Conservation (phyloP, 2,113 vertebrate species). For the Variabilichromis moorii region DNA sequence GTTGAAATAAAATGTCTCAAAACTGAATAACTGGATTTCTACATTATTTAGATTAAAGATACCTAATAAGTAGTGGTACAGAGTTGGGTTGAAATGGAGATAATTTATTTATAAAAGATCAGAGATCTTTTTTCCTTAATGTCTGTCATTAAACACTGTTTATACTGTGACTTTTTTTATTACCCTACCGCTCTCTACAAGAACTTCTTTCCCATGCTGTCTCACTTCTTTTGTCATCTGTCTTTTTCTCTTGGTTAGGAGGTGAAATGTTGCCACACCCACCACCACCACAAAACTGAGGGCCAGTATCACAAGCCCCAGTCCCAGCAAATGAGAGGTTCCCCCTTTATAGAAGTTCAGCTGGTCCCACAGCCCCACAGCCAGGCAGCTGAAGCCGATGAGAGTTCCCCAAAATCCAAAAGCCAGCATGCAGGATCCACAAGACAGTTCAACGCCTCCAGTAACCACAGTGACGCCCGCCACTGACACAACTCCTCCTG, state of each 20-base stretch:
- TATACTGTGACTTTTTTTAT: conserved; percentile 71
- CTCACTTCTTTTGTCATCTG: neutral
- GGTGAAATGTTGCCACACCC: conserved; percentile 23
- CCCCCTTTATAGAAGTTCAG: neutral
- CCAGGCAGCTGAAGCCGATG: conserved; percentile 61
- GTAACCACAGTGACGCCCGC: conserved; percentile 69
- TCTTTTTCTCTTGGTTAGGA: conserved; percentile 45
- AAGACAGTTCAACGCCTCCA: conserved; percentile 69
- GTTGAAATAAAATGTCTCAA: neutral
- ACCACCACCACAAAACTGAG: conserved; percentile 39
- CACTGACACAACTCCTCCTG: conserved; percentile 65
- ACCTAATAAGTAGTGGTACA: neutral
- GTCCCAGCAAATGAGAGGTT: conserved; percentile 53
- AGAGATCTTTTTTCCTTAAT: neutral
- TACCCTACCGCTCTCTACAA: conserved; percentile 48
- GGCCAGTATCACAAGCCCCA: conserved; percentile 64
- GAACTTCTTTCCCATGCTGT: conserved; percentile 63
- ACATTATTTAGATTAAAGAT: neutral
- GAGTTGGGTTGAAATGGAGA: neutral
- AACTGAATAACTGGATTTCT: neutral
- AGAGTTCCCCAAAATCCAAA: conserved; percentile 71
- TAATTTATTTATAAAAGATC: neutral
- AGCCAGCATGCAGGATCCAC: conserved; percentile 69
- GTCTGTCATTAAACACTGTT: neutral
- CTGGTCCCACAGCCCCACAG: conserved; percentile 68